Conservation (phyloP, 2,888 invertebrate genomes). For the Trypoxylon attenuatum region DNA sequence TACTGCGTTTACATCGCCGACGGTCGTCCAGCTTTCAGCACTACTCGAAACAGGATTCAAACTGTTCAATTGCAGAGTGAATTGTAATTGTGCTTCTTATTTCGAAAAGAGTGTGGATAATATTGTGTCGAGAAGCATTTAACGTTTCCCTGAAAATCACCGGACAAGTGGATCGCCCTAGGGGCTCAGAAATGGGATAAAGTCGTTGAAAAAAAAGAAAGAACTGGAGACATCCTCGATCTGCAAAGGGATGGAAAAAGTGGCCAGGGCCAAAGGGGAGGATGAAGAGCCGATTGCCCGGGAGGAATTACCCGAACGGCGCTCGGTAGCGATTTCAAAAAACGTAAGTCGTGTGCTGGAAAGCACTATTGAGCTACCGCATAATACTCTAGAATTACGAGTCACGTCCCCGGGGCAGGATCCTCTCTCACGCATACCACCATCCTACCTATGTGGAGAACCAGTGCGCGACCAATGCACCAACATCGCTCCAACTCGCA, state of each 20-base stretch:
- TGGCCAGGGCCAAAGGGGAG: background rate
- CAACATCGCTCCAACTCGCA: too few relatives aligned
- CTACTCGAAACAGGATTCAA: background rate
- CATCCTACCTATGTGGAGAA: too few relatives aligned
- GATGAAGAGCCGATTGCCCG: constrained; percentile 4
- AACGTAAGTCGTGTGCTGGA: constrained; percentile 20
- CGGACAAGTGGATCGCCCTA: too few relatives aligned
- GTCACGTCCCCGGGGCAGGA: constrained; percentile 59
- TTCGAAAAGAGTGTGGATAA: too few relatives aligned
- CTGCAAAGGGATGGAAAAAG: background rate
- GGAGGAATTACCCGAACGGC: background rate
- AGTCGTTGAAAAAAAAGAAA: too few relatives aligned
- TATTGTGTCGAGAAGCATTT: too few relatives aligned
- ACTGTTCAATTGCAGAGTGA: constrained; percentile 1
- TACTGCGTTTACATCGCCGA: too few relatives aligned
- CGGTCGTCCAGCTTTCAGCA: background rate
- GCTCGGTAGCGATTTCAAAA: constrained; percentile 26
- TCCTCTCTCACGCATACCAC: constrained; percentile 24
- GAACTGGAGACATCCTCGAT: background rate
- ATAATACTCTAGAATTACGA: constrained; percentile 66
- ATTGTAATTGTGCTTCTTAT: too few relatives aligned
- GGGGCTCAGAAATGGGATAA: too few relatives aligned
- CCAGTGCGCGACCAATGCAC: too few relatives aligned
- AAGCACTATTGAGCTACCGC: constrained; percentile 50
- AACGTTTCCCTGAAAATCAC: too few relatives aligned